A percentile compares a stretch with the other conserved stretches of the same genome.
phyloP scores from a whole-genome alignment of 92 coral and sea anemone genomes.

The Parazoanthus darwini region DNA sequence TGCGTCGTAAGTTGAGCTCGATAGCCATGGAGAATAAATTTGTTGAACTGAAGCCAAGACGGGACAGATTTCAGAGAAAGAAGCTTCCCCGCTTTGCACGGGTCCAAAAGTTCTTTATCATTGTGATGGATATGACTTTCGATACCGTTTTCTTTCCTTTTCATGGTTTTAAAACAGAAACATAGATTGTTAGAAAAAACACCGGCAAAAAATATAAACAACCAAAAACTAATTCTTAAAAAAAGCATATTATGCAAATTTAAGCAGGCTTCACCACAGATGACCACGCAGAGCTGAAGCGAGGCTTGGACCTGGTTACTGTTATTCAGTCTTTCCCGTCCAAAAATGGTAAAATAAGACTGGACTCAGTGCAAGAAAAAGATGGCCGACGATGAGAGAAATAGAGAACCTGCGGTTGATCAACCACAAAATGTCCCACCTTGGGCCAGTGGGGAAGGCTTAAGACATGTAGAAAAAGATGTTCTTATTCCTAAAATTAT shows the following conservation, averaged over 20 bases:
- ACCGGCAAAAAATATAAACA: background rate
- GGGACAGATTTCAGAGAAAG: constrained; percentile 62
- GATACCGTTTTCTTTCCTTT: constrained; percentile 39
- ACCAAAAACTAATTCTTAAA: background rate
- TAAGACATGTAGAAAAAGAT: constrained; percentile 86
- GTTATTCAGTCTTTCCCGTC: background rate
- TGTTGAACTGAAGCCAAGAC: constrained; percentile 85
- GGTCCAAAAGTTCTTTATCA: constrained; percentile 8
- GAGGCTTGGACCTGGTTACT: background rate
- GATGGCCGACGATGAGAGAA: constrained; percentile 54
- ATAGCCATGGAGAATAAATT: constrained; percentile 74
- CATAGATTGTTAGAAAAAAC: constrained; percentile 21
- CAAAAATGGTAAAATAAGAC: background rate
- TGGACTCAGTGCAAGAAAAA: constrained; percentile 49
- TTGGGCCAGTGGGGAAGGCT: constrained; percentile 84
- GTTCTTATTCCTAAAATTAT: constrained; percentile 96
- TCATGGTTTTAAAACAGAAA: constrained; percentile 31
- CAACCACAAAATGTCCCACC: constrained; percentile 57
- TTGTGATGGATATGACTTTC: background rate
- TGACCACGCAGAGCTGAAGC: background rate
- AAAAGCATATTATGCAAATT: background rate
- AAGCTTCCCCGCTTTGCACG: constrained; percentile 37
- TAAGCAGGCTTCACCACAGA: constrained; percentile 18
- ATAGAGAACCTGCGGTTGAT: background rate
- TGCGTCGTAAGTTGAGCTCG: constrained; percentile 65